These are phyloP conservation scores for Machaerirhynchus nigripectus DNA, from an alignment of 2,113 vertebrate genomes.

Conservation along the genomic window DNA sequence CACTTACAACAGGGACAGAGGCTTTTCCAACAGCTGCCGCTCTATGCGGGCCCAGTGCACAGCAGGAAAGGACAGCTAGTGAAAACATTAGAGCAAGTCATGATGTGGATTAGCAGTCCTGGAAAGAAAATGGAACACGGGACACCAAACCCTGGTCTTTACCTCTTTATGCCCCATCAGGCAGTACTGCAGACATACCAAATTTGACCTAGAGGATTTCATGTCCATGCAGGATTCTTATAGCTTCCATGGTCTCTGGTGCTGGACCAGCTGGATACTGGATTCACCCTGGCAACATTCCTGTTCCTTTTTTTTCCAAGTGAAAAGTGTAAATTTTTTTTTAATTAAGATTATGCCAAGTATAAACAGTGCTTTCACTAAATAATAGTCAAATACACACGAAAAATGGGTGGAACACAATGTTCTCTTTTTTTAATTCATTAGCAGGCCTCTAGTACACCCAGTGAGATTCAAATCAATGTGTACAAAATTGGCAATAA, in stretches of 20 bases:
- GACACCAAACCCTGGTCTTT: neutral
- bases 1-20: neutral
- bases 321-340: neutral
- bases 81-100: neutral
- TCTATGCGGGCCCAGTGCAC: accelerated
- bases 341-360: neutral
- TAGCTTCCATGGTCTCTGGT: neutral
- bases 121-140: neutral
- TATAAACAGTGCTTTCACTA: neutral
- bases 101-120: neutral
- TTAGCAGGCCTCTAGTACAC: neutral
- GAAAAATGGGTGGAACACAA: neutral
- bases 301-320: neutral
- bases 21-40: neutral
- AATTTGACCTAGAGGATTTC: neutral
- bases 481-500: neutral
- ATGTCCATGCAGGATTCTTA: neutral
- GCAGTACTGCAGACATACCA: neutral
- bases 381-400: neutral
- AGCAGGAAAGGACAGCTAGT: neutral
- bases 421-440: neutral
- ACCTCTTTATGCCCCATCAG: neutral
- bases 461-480: neutral
- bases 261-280: neutral
- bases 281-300: neutral